Evolutionary conservation across 2,797 vertebrate genomes (phyloP), one percentile per base, ranked within the genome.

Genomic region (Melopsittacus undulatus): DNA sequence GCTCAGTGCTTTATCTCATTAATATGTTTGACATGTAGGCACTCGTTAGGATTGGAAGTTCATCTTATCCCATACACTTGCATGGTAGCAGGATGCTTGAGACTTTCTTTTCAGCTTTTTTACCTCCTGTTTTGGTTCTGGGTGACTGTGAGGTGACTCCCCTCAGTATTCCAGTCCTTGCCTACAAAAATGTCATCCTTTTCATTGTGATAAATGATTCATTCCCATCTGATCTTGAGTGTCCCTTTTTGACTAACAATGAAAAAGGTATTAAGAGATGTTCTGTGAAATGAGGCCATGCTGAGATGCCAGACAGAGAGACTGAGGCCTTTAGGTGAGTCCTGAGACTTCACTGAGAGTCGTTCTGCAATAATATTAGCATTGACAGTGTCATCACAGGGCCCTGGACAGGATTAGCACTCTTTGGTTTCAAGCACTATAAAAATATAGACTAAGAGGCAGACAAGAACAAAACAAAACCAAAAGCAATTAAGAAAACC

Each of bases 171-270:
- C 68, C 30, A 36, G 27, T 89, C 63, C 40, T 83, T 77, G 51
- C 52, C 72, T 62, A 4, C 66, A 11, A 54, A 89, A 87, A 67
- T 7, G 3, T 69, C 83, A 67, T 32, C 18, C 1, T 87, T 87
- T 94, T 85, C 30, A 27, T 69, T 85, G 62, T 64, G 49, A 57
- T 70, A 59, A 87, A 89, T 80, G 68, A 78, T 92, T 94, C 27
- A 84, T 91, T 91, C 51, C 5, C 62, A 10, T 78, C 69, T 78
- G 57, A 88, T 86, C 57, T 57, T 42, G 52, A 80, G 26, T 48
- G 52, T 85, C 62, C 45, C 56, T 92, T 90, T 92, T 64, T 92
- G 69, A 81, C 85, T 85, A 4, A 67, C 77, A 83, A 36, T 81
- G 56, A 68, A 91, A 69, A 91, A 88, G 22, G 51, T 40, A 46